Evolutionary conservation across 2,888 invertebrate species (phyloP).

Genomic region (Cosmia pyralina): DNA sequence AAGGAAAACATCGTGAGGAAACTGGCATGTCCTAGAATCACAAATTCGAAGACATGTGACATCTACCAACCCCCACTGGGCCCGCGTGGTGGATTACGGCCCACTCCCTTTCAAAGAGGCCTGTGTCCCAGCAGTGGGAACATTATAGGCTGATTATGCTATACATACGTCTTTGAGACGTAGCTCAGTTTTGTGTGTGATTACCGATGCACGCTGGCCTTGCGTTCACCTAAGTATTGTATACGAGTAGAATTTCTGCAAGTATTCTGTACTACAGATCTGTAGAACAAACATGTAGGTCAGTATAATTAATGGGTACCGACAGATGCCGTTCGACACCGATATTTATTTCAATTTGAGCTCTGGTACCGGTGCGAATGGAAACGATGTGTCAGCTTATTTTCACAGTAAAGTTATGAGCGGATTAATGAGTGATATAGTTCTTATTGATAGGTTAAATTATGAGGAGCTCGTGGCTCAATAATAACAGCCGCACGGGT

Average conservation of each 20-base stretch:
- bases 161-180: not conserved
- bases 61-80: too few relatives aligned
- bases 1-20: too few relatives aligned
- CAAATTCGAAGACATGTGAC: too few relatives aligned
- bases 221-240: not conserved
- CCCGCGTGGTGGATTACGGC: too few relatives aligned
- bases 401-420: slow-evolving; percentile 35
- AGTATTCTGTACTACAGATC: slow-evolving; percentile 31
- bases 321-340: slow-evolving; percentile 42
- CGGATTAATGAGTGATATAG: slow-evolving; percentile 16
- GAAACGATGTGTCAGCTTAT: slow-evolving; percentile 43
- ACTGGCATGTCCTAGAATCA: too few relatives aligned
- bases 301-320: slow-evolving; percentile 55
- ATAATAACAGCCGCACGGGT: too few relatives aligned
- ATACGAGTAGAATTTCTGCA: slow-evolving; percentile 37
- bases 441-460: slow-evolving; percentile 15
- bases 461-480: too few relatives aligned
- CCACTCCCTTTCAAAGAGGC: too few relatives aligned
- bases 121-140: too few relatives aligned
- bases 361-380: slow-evolving; percentile 30
- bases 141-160: too few relatives aligned
- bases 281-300: slow-evolving; percentile 52
- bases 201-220: not conserved
- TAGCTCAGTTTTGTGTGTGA: not conserved
- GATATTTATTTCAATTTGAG: slow-evolving; percentile 59